Base-by-base conservation (phyloP, 2,113 vertebrate species). In the Chaetops frenatus region DNA sequence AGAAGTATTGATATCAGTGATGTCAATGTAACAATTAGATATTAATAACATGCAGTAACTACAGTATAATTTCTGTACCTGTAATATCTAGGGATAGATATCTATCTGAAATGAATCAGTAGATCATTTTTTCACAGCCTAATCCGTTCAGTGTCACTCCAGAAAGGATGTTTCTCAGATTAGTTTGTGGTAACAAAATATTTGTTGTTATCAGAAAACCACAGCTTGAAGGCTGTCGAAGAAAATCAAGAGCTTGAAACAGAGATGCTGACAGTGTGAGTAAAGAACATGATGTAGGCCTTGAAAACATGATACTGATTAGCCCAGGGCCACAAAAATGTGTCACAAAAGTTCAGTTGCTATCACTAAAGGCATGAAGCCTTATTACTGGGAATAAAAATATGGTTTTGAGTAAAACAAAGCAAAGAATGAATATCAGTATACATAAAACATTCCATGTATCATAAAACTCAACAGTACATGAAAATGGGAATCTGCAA, bases 381-480 rank as follows among this genome's bases (percentile, higher is more conserved):
- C 20, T 78, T 74, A 35, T 28, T 31, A 51, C 12, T 47, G 22
- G 18, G 19, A 47, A 45, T 28, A 3, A n/a, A 64, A 62, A 76
- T 61, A 23, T 2, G 1, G 6, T 36, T 64, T 45, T 44, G 15
- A 67, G 28, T 28, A 66, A 86, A 85, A 36, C 24, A 62, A 51
- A 74, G 10, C 12, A 85, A 90, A 45, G 24, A 69, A 72, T 76
- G 57, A 92, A 65, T 53, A 53, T 22, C 12, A 72, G 29, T 1
- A 2, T 35, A 44, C 0, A 1, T 42, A 84, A 78, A 86, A 28
- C 2, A 29, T 42, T 0, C 0, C 20, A 22, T 54, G 22, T 12
- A 6, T 10, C 50, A 15, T 64, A 74, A 91, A 86, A 78, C 14
- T 4, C 0, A 50, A 36, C 28, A 48, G 17, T 56, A 18, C 1